These are phyloP conservation scores for Galagoides demidoff DNA, from an alignment of 2,797 vertebrate species.

Conservation along the genomic window DNA sequence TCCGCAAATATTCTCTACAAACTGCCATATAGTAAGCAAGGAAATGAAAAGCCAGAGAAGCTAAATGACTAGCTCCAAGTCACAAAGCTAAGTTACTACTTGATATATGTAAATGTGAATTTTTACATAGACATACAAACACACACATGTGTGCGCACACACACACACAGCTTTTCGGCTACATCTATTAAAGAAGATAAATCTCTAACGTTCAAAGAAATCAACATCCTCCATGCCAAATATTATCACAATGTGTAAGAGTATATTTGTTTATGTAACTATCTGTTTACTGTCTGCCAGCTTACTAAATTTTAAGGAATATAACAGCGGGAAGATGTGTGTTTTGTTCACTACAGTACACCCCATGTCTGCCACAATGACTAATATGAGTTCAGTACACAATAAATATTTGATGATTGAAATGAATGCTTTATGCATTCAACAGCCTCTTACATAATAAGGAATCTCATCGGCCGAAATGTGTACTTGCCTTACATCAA, in stretches of 20 bases:
- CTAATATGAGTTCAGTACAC: constrained; percentile 7
- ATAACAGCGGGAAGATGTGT: neutral
- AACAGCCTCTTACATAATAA: neutral
- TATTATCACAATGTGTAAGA: neutral
- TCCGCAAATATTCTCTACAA: neutral
- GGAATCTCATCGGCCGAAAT: neutral
- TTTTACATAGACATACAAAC: neutral
- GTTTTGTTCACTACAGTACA: neutral
- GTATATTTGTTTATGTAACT: neutral
- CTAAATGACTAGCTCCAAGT: neutral
- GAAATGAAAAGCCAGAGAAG: neutral
- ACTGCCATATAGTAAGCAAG: neutral
- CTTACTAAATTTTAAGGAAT: neutral
- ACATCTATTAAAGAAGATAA: neutral
- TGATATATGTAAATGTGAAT: neutral
- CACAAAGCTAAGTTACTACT: neutral
- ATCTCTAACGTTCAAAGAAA: neutral
- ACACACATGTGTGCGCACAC: neutral
- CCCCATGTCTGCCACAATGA: neutral
- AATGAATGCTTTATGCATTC: neutral
- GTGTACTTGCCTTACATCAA: neutral
- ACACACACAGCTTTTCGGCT: neutral
- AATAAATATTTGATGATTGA: neutral
- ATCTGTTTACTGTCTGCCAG: neutral
- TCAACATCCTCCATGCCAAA: neutral